Conservation (phyloP, 2,113 vertebrate genomes). For the Acanthochromis polyacanthus region DNA sequence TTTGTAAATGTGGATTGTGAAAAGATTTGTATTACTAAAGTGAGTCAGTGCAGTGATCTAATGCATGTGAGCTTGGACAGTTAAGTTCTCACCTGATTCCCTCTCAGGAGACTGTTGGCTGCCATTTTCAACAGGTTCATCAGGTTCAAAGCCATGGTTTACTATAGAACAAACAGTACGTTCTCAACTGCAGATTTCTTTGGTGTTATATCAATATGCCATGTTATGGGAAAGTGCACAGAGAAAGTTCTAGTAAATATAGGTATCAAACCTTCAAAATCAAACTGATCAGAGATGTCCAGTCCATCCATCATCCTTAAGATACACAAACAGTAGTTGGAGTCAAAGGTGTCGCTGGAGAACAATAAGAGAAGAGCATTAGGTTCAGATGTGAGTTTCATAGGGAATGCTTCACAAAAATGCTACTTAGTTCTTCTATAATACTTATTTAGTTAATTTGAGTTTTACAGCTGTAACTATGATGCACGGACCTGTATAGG, state of each 20-base stretch:
- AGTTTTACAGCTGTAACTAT: background rate
- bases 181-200: background rate
- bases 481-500: background rate
- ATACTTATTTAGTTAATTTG: background rate
- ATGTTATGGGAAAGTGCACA: background rate
- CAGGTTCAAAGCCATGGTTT: slow-evolving; percentile 75
- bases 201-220: background rate
- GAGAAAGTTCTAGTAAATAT: background rate
- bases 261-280: slow-evolving; percentile 72
- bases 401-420: background rate
- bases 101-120: slow-evolving; percentile 48
- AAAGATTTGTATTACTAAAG: too few relatives aligned
- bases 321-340: slow-evolving; percentile 81
- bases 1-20: too few relatives aligned
- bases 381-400: background rate
- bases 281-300: slow-evolving; percentile 75
- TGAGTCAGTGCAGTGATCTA: too few relatives aligned
- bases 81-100: slow-evolving; percentile 57
- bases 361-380: background rate
- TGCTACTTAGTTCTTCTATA: background rate
- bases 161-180: slow-evolving; percentile 44
- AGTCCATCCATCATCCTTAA: slow-evolving; percentile 81
- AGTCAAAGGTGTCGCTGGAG: slow-evolving; percentile 84
- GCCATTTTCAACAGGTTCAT: slow-evolving; percentile 50
- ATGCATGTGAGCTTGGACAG: accelerated